phyloP scores from a whole-genome alignment of 1,140 invertebrate genomes.

The Zaprionus taronus region DNA sequence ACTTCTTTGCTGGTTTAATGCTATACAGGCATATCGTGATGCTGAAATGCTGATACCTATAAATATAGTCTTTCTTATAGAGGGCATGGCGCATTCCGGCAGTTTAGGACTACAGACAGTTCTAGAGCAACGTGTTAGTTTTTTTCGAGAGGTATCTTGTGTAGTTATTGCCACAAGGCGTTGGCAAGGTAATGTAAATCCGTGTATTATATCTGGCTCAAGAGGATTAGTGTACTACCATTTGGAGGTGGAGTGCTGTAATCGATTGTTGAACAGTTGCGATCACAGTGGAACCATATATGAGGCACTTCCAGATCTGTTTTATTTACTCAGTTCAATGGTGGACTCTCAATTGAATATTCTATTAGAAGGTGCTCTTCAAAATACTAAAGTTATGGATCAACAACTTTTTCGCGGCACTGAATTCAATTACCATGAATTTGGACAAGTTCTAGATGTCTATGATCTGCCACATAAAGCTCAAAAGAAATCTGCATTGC shows the following conservation, averaged over 20 bases:
- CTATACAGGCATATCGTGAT: conserved; percentile 94
- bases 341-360: conserved; percentile 92
- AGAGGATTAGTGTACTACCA: conserved; percentile 96
- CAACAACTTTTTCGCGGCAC: conserved; percentile 8
- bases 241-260: conserved; percentile 93
- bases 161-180: conserved; percentile 99
- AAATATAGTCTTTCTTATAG: conserved; percentile 97
- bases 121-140: conserved; percentile 86
- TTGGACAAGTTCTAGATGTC: conserved; percentile 87
- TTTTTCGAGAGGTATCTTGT: conserved; percentile 92
- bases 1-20: conserved; percentile 96
- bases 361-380: conserved; percentile 89
- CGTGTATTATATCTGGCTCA: conserved; percentile 97
- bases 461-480: conserved; percentile 89
- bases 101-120: conserved; percentile 95
- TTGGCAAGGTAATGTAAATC: conserved; percentile 97
- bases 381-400: neutral
- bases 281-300: conserved; percentile 94
- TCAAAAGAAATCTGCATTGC: conserved; percentile 90
- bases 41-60: conserved; percentile 91
- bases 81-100: conserved; percentile 98
- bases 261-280: conserved; percentile 96
- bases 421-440: conserved; percentile 36
- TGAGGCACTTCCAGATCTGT: conserved; percentile 94
- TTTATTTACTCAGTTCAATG: conserved; percentile 92